Evolutionary conservation across 1,140 invertebrate species (phyloP).

Genomic region (Drosophila tropicalis): DNA sequence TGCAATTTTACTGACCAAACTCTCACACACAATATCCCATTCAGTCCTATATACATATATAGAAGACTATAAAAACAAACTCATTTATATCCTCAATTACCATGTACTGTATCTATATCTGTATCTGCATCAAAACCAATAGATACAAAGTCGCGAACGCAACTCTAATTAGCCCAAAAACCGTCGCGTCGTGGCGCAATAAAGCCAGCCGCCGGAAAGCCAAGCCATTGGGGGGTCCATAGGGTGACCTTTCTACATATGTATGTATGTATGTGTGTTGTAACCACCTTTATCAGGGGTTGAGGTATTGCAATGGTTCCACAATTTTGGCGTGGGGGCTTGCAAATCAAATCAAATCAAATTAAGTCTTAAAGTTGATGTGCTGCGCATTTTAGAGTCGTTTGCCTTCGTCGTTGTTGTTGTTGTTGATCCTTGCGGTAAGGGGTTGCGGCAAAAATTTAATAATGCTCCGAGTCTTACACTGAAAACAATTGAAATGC

Average conservation of each 20-base stretch:
- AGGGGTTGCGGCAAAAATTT: conserved; percentile 32
- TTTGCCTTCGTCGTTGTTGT: conserved; percentile 1
- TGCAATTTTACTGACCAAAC: conserved; percentile 68
- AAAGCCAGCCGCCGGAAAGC: conserved; percentile 51
- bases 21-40: conserved; percentile 31
- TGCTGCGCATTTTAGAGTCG: conserved; percentile 53
- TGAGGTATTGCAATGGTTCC: conserved; percentile 2
- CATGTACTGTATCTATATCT: neutral
- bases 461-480: conserved; percentile 39
- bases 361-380: conserved; percentile 71
- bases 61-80: neutral
- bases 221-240: conserved; percentile 23
- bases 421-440: conserved; percentile 12
- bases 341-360: conserved; percentile 79
- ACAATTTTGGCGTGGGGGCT: conserved; percentile 23
- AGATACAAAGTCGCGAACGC: conserved; percentile 58
- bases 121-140: neutral
- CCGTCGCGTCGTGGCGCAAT: conserved; percentile 45
- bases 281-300: conserved; percentile 1
- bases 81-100: neutral
- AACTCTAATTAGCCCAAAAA: conserved; percentile 67
- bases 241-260: neutral
- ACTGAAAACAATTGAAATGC: neutral
- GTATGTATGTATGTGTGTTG: no score
- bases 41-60: neutral